phyloP scores from a whole-genome alignment of 2,888 invertebrate species.

The Eupithecia inturbata region DNA sequence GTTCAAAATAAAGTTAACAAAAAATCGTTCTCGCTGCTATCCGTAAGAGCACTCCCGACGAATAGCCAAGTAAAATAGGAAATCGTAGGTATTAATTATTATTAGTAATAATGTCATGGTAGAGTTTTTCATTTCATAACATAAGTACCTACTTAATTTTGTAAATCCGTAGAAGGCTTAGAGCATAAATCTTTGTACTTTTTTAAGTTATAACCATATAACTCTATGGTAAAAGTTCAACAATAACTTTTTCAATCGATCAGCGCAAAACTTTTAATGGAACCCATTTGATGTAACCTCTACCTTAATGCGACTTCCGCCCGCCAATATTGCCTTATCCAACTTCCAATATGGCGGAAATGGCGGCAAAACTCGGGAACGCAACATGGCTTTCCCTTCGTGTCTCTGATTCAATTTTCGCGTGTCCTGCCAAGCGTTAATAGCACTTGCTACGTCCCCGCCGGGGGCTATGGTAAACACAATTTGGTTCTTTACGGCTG shows the following conservation, averaged over 20 bases:
- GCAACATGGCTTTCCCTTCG: conserved; percentile 26
- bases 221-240: background rate
- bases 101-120: no score
- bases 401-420: conserved; percentile 45
- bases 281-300: conserved; percentile 22
- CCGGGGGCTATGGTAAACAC: conserved; percentile 19
- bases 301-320: conserved; percentile 33
- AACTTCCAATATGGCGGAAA: conserved; percentile 43
- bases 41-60: no score
- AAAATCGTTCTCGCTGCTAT: no score
- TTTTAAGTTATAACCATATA: no score
- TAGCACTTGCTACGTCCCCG: conserved; percentile 1
- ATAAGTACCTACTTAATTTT: no score
- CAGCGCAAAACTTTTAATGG: conserved; percentile 27
- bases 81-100: no score
- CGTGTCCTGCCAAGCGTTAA: conserved; percentile 34
- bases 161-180: no score
- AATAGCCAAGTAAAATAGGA: no score
- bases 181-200: no score
- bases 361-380: conserved; percentile 43
- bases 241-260: conserved; percentile 15
- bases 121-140: no score
- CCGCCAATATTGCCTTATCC: conserved; percentile 34
- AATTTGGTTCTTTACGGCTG: conserved; percentile 13
- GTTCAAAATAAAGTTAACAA: no score